Conservation (phyloP, 2,113 vertebrate species). For the Uria lomvia region DNA sequence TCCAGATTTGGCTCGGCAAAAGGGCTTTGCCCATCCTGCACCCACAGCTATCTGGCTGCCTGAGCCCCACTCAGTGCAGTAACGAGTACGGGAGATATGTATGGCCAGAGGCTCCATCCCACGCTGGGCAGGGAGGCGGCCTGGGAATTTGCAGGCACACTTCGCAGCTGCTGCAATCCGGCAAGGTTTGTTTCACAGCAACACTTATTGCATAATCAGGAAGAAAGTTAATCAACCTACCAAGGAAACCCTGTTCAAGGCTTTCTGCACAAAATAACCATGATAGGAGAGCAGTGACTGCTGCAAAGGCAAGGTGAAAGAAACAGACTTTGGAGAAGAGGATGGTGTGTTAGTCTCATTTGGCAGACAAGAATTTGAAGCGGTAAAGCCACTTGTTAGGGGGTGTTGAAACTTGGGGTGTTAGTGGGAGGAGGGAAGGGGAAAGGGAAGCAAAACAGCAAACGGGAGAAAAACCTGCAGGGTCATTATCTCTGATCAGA, state of each 20-base stretch:
- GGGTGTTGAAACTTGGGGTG: neutral
- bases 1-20: neutral
- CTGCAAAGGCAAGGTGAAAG: neutral
- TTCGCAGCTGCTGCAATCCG: neutral
- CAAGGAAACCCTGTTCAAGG: neutral
- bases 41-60: neutral
- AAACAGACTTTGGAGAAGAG: neutral
- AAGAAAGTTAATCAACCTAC: neutral
- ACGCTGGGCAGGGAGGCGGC: neutral
- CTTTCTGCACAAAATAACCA: neutral
- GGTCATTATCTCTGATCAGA: no score
- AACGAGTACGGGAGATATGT: fast-evolving
- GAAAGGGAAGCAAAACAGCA: neutral
- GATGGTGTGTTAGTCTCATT: neutral
- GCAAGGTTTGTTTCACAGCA: neutral
- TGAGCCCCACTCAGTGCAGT: fast-evolving
- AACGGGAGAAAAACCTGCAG: neutral
- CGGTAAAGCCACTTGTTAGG: neutral
- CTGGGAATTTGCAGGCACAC: neutral
- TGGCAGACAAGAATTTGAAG: neutral
- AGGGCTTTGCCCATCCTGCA: neutral
- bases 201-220: neutral
- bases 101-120: neutral
- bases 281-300: neutral
- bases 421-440: neutral